Conservation (phyloP, 2,888 invertebrate genomes). For the Idaea aversata region DNA sequence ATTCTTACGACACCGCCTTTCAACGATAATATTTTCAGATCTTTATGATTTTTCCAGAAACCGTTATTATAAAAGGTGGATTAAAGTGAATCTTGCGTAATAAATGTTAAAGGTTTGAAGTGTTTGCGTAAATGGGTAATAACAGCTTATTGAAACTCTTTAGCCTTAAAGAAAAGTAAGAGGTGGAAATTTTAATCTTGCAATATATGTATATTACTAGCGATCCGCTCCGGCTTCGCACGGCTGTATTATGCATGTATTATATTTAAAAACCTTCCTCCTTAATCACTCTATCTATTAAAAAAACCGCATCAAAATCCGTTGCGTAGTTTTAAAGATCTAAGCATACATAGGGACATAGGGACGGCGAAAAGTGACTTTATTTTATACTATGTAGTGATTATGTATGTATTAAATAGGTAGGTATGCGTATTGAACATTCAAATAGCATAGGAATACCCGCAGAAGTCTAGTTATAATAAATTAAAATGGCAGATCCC, state of each 20-base stretch:
- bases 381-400: too few species aligned
- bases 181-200: not conserved
- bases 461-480: slow-evolving; percentile 17
- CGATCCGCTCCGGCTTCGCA: too few species aligned
- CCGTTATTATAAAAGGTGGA: not conserved
- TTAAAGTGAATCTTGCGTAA: not conserved
- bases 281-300: too few species aligned
- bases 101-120: slow-evolving; percentile 7
- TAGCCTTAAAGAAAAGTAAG: not conserved
- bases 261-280: too few species aligned
- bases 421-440: not conserved
- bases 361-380: too few species aligned
- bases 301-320: too few species aligned
- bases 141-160: not conserved
- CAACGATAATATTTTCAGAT: slow-evolving; percentile 2
- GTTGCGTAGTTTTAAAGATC: too few species aligned
- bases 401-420: too few species aligned
- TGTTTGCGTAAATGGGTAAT: slow-evolving; percentile 8
- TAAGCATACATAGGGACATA: too few species aligned
- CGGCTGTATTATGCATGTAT: too few species aligned
- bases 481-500: slow-evolving; percentile 31
- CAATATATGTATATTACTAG: not conserved
- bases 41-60: slow-evolving; percentile 1
- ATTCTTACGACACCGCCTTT: slow-evolving; percentile 32
- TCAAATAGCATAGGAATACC: slow-evolving; percentile 17